These are phyloP conservation scores for Cryptomyrus ogoouensis DNA, from an alignment of 2,113 vertebrate species.

Conservation along the genomic window DNA sequence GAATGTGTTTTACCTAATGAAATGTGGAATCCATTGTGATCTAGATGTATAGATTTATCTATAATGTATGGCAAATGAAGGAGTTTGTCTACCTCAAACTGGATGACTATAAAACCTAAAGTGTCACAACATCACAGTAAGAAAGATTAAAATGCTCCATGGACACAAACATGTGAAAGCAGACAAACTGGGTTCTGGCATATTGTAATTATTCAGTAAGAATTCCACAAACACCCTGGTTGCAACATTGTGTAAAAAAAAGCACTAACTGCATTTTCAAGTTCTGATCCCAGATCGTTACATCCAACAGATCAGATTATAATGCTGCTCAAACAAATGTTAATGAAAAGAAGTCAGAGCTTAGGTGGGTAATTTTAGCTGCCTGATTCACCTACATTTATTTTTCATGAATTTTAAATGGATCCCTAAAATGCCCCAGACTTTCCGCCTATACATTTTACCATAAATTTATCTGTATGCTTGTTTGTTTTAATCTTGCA, in stretches of 20 bases:
- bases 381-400: neutral
- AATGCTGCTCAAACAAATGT: neutral
- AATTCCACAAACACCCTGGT: neutral
- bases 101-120: neutral
- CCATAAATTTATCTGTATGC: neutral
- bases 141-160: neutral
- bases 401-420: conserved; percentile 9
- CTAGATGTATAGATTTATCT: neutral
- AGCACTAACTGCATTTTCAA: neutral
- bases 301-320: neutral
- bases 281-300: neutral
- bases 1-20: neutral
- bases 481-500: neutral
- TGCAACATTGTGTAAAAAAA: neutral
- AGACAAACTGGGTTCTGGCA: neutral
- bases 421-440: neutral
- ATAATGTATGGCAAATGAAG: neutral
- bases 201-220: neutral
- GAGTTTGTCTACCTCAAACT: neutral
- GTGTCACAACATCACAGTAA: neutral
- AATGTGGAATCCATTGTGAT: neutral
- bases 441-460: neutral
- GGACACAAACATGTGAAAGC: neutral
- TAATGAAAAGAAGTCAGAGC: neutral
- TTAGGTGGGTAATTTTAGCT: neutral